These are phyloP conservation scores for Sarcophaga peregrina DNA, from an alignment of 1,140 invertebrate genomes.

Conservation along the genomic window DNA sequence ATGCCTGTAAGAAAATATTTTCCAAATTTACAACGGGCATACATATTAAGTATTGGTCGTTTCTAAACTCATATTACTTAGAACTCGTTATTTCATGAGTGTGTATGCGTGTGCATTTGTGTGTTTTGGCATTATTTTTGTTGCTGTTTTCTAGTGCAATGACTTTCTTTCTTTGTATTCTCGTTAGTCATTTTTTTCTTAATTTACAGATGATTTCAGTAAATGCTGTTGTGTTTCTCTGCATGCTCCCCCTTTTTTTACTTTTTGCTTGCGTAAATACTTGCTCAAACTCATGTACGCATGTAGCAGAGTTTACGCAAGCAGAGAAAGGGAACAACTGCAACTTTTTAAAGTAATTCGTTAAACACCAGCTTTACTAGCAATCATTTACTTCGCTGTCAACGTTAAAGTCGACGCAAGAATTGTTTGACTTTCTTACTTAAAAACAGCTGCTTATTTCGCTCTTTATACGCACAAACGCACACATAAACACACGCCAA, in stretches of 20 bases:
- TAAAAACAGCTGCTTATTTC: slow-evolving; percentile 12
- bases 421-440: background rate
- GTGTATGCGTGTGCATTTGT: no score
- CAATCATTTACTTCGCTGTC: background rate
- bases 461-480: background rate
- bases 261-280: no score
- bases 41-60: no score
- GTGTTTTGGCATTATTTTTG: background rate
- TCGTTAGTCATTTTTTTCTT: no score
- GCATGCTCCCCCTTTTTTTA: no score
- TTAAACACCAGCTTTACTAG: no score
- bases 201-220: background rate
- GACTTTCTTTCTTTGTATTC: background rate
- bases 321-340: background rate
- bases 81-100: background rate
- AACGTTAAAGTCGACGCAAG: background rate
- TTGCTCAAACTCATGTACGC: no score
- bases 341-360: background rate
- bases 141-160: background rate
- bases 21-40: no score
- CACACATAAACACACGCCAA: background rate
- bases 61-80: no score
- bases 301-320: no score
- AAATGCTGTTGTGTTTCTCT: background rate
- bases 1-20: no score